phyloP scores from a whole-genome alignment of 1,140 invertebrate genomes.

The Aphelinus atriplicis region DNA sequence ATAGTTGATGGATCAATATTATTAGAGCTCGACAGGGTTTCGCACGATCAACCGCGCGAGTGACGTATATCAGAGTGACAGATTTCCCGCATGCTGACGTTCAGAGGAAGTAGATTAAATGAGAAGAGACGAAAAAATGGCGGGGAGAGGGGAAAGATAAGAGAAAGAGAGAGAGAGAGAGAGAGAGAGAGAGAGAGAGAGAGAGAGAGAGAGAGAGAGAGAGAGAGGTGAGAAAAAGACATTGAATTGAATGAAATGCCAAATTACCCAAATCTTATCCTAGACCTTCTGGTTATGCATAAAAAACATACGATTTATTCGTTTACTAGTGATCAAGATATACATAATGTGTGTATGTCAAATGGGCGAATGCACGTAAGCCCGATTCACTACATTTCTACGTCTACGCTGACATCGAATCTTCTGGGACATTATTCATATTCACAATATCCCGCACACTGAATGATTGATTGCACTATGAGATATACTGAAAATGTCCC shows the following conservation, averaged over 20 bases:
- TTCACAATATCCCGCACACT: neutral
- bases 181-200: neutral
- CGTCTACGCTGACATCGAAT: constrained; percentile 52
- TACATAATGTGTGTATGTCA: constrained; percentile 45
- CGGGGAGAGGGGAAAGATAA: neutral
- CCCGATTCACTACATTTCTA: constrained; percentile 30
- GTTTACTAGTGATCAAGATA: constrained; percentile 61
- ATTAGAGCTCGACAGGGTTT: constrained; percentile 38
- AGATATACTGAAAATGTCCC: no score
- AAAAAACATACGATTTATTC: constrained; percentile 61
- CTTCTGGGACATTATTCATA: constrained; percentile 27
- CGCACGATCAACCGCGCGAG: constrained; percentile 48
- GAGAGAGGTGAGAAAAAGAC: constrained; percentile 10
- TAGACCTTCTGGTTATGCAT: constrained; percentile 78
- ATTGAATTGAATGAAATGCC: constrained; percentile 47
- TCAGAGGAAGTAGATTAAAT: constrained; percentile 40
- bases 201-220: neutral
- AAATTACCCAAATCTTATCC: constrained; percentile 91
- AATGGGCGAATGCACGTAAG: constrained; percentile 46
- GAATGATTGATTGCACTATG: no score
- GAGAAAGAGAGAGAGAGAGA: neutral
- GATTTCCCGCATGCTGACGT: constrained; percentile 53
- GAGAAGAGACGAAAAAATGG: neutral
- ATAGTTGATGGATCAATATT: no score
- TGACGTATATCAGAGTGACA: constrained; percentile 30